Evolutionary conservation across 2,113 vertebrate species (phyloP).

Genomic region (Chionodraco myersi): DNA sequence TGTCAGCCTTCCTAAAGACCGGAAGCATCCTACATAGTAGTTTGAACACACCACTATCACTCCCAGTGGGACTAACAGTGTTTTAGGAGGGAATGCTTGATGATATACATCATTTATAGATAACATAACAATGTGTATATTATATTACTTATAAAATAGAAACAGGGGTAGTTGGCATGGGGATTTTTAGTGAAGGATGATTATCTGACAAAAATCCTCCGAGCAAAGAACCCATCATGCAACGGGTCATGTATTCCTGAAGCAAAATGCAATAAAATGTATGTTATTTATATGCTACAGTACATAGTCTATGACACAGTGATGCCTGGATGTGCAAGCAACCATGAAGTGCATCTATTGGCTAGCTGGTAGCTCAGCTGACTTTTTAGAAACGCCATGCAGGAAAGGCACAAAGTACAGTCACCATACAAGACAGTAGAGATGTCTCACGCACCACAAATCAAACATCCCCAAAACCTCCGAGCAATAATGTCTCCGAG

Average conservation of each 20-base stretch:
- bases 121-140: neutral
- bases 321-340: constrained; percentile 39
- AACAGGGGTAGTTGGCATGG: neutral
- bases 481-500: neutral
- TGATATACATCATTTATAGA: neutral
- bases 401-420: constrained; percentile 34
- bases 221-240: neutral
- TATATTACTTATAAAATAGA: neutral
- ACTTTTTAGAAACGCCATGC: constrained; percentile 53
- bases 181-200: neutral
- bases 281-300: constrained; percentile 60
- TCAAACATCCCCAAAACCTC: constrained; percentile 7
- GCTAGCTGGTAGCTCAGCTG: constrained; percentile 64
- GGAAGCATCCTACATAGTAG: constrained; percentile 15
- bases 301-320: constrained; percentile 10
- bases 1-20: constrained; percentile 32
- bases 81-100: neutral
- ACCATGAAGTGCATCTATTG: constrained; percentile 51
- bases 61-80: constrained; percentile 2
- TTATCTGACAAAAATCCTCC: neutral
- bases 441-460: constrained; percentile 18
- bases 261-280: constrained; percentile 29
- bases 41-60: constrained; percentile 2
- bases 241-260: neutral
- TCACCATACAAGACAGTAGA: constrained; percentile 19